Conservation (phyloP, 2,888 invertebrate species). For the Plebejus argus region DNA sequence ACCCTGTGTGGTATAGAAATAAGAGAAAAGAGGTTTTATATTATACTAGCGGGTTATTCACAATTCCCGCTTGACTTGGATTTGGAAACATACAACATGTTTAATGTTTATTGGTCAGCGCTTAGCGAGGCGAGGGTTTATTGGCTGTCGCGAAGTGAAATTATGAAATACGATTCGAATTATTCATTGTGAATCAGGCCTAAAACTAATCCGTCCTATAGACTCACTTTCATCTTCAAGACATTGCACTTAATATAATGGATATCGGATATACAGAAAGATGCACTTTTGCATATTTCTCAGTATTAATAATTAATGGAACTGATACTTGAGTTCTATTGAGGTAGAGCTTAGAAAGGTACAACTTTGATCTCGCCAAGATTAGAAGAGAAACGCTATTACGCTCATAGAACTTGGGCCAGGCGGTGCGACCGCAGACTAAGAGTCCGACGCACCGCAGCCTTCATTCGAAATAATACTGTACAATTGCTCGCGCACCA, state of each 20-base stretch:
- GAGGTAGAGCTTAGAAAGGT: too few species aligned
- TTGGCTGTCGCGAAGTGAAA: neutral
- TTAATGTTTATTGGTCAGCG: too few species aligned
- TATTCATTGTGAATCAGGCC: too few species aligned
- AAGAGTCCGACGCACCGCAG: slow-evolving; percentile 56
- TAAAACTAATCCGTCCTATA: too few species aligned
- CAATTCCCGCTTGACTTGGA: neutral
- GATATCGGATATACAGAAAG: too few species aligned
- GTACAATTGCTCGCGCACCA: slow-evolving; percentile 59
- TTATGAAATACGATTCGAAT: neutral
- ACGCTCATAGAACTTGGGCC: slow-evolving; percentile 40
- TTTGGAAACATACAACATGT: too few species aligned
- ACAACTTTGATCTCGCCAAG: neutral
- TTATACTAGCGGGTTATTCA: neutral
- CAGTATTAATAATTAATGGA: too few species aligned
- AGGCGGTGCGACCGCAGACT: slow-evolving; percentile 52
- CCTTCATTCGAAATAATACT: slow-evolving; percentile 60
- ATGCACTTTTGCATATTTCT: neutral
- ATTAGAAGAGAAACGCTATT: neutral
- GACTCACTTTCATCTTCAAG: too few species aligned
- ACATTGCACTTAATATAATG: too few species aligned
- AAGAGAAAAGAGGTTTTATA: slow-evolving; percentile 15
- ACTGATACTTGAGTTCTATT: too few species aligned
- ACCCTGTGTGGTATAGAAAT: slow-evolving; percentile 38
- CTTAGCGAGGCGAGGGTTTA: neutral